A percentile compares a stretch with the other conserved stretches of the same genome.
phyloP scores from a whole-genome alignment of 2,888 invertebrate genomes.

The Frankliniella fusca region DNA sequence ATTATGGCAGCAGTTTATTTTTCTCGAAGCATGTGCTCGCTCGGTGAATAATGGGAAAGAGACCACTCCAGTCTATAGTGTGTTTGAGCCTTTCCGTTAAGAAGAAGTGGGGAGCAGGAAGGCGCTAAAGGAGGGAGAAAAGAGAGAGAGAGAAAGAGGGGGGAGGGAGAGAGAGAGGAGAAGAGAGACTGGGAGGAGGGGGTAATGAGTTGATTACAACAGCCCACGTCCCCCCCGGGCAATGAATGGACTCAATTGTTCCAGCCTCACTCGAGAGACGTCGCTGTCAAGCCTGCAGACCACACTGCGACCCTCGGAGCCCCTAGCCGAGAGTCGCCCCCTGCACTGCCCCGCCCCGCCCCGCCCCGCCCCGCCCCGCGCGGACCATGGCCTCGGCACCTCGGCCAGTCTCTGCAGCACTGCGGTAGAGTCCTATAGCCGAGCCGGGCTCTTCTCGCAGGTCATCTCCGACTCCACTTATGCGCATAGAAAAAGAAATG shows the following conservation, averaged over 20 bases:
- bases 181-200: neutral
- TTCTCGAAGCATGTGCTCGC: too few species aligned
- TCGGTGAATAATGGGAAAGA: too few species aligned
- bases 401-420: neutral
- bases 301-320: neutral
- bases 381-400: neutral
- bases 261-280: constrained; percentile 13
- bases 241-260: constrained; percentile 8
- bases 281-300: neutral
- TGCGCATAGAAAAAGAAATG: too few species aligned
- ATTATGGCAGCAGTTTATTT: too few species aligned
- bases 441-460: too few species aligned
- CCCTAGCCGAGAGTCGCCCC: neutral
- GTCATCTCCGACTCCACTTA: too few species aligned
- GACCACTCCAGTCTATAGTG: too few species aligned
- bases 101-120: too few species aligned
- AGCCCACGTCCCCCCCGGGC: neutral
- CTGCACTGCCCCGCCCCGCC: too few species aligned
- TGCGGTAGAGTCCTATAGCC: too few species aligned
- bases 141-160: neutral
- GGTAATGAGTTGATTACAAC: constrained; percentile 12
- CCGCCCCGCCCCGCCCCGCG: neutral
- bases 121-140: neutral
- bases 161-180: neutral
- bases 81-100: too few species aligned